These are phyloP conservation scores for Meghimatium bilineatum DNA, from an alignment of 2,888 invertebrate species.

Conservation along the genomic window DNA sequence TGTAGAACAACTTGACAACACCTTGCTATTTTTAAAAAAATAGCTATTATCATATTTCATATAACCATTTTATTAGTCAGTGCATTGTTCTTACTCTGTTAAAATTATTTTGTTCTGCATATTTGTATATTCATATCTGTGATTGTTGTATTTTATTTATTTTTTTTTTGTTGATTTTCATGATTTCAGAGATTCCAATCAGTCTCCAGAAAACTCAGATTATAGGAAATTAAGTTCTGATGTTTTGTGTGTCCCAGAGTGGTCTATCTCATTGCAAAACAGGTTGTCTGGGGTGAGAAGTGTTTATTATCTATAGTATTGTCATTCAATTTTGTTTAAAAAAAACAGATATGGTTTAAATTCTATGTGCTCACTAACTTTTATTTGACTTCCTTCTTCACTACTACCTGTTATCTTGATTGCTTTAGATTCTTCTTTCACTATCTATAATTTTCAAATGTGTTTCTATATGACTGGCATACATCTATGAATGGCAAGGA, in stretches of 20 bases:
- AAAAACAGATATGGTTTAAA: not conserved
- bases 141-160: not conserved
- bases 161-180: not conserved
- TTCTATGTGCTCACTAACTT: not conserved
- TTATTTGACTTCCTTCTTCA: too few species aligned
- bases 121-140: not conserved
- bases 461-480: too few species aligned
- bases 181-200: conserved; percentile 4
- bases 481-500: too few species aligned
- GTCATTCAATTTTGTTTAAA: not conserved
- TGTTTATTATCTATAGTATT: not conserved
- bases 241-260: conserved; percentile 23
- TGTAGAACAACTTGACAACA: too few species aligned
- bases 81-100: not conserved
- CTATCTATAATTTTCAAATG: too few species aligned
- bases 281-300: conserved; percentile 25
- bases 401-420: too few species aligned
- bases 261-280: conserved; percentile 38
- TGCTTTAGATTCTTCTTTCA: too few species aligned
- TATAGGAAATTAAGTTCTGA: not conserved
- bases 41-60: too few species aligned
- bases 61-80: not conserved
- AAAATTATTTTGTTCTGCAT: not conserved
- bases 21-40: too few species aligned
- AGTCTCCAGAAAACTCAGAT: not conserved